A percentile compares a stretch with the other conserved stretches of the same genome.
phyloP scores from a whole-genome alignment of 2,113 vertebrate genomes.

The Microcebus jonahi region DNA sequence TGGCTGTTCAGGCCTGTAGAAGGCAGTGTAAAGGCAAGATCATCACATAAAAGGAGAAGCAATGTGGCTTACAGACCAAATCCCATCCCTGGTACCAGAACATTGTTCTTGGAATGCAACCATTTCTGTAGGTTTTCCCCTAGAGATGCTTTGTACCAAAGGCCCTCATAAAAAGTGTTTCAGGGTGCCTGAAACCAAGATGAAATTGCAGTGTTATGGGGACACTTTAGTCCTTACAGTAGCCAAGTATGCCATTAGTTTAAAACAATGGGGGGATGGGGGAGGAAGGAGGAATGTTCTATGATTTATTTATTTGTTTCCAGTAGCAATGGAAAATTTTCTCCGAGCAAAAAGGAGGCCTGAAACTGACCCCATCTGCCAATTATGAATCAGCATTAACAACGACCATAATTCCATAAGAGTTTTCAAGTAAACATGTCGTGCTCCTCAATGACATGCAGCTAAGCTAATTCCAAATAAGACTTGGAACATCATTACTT shows the following conservation, averaged over 20 bases:
- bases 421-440: slow-evolving; percentile 76
- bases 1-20: slow-evolving; percentile 7
- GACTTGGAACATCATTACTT: slow-evolving; percentile 50
- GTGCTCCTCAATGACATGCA: slow-evolving; percentile 58
- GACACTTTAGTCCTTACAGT: slow-evolving; percentile 83
- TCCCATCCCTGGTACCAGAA: slow-evolving; percentile 70
- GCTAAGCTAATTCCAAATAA: slow-evolving; percentile 75
- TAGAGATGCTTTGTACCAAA: slow-evolving; percentile 81
- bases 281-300: slow-evolving; percentile 81
- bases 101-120: slow-evolving; percentile 86
- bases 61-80: background rate
- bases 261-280: slow-evolving; percentile 82
- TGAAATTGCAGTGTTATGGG: slow-evolving; percentile 85
- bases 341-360: slow-evolving; percentile 77
- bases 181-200: slow-evolving; percentile 83
- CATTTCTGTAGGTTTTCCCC: slow-evolving; percentile 82
- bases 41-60: slow-evolving; percentile 4
- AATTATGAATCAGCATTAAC: slow-evolving; percentile 85
- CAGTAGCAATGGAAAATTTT: slow-evolving; percentile 86
- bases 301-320: slow-evolving; percentile 87
- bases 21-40: slow-evolving; percentile 15
- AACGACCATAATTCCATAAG: slow-evolving; percentile 79
- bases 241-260: slow-evolving; percentile 89
- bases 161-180: slow-evolving; percentile 84
- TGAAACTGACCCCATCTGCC: slow-evolving; percentile 83